Evolutionary conservation across 2,797 vertebrate species (phyloP).

Genomic region (Scleropages formosus): DNA sequence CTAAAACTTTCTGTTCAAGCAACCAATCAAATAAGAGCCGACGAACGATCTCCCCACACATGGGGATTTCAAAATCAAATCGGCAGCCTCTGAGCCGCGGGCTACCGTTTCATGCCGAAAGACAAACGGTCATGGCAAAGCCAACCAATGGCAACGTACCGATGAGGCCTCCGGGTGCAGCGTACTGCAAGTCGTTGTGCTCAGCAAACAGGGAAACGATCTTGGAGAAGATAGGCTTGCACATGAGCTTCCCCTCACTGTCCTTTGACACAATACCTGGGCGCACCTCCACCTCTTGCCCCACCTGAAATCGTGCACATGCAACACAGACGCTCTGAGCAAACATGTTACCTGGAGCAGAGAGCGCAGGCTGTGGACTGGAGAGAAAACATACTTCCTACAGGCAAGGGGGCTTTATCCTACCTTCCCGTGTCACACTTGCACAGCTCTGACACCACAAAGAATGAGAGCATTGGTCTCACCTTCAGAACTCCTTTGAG

Average conservation of each 20-base stretch:
- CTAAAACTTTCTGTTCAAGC: too few relatives aligned
- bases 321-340: too few relatives aligned
- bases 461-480: slow-evolving; percentile 33
- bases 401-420: not conserved
- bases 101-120: too few relatives aligned
- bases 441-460: not conserved
- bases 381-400: not conserved
- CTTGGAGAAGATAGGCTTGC: slow-evolving; percentile 98
- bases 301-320: slow-evolving; percentile 85
- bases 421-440: not conserved
- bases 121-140: too few relatives aligned
- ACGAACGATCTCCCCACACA: too few relatives aligned
- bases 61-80: too few relatives aligned
- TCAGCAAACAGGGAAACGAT: slow-evolving; percentile 97
- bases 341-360: too few relatives aligned
- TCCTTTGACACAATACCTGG: slow-evolving; percentile 98
- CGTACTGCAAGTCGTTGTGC: slow-evolving; percentile 96
- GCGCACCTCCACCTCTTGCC: slow-evolving; percentile 95
- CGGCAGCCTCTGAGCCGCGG: too few relatives aligned
- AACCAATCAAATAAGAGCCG: too few relatives aligned
- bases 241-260: slow-evolving; percentile 98
- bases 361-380: too few relatives aligned
- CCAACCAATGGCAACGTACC: slow-evolving; percentile 63
- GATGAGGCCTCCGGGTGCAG: slow-evolving; percentile 94
- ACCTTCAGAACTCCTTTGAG: slow-evolving; percentile 97